phyloP scores from a whole-genome alignment of 2,888 invertebrate genomes.

The Acleris holmiana region DNA sequence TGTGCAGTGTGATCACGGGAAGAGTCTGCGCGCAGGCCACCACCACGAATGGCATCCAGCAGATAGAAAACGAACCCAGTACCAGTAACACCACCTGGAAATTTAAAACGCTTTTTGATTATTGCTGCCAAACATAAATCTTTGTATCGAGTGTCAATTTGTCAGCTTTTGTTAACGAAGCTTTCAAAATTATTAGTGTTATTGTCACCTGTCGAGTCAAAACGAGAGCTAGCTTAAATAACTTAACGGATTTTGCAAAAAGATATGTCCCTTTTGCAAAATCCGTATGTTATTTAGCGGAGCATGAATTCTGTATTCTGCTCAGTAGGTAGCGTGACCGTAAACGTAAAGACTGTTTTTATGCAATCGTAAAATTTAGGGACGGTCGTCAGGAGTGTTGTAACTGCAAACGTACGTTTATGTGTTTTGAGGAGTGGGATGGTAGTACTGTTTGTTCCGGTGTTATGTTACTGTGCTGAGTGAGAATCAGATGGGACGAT shows the following conservation, averaged over 20 bases:
- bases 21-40: slow-evolving; percentile 86
- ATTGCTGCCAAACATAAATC: slow-evolving; percentile 9
- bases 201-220: slow-evolving; percentile 22
- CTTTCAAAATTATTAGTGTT: slow-evolving; percentile 24
- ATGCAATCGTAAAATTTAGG: slow-evolving; percentile 35
- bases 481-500: too few relatives aligned
- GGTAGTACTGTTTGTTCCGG: not conserved
- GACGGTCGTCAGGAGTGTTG: slow-evolving; percentile 15
- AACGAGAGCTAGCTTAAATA: not conserved
- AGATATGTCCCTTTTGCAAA: too few relatives aligned
- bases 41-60: slow-evolving; percentile 92
- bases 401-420: slow-evolving; percentile 24
- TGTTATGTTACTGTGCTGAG: not conserved
- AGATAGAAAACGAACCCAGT: slow-evolving; percentile 91
- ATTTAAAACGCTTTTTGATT: slow-evolving; percentile 8
- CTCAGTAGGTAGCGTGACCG: slow-evolving; percentile 16
- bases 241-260: too few relatives aligned
- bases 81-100: slow-evolving; percentile 90
- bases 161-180: slow-evolving; percentile 20
- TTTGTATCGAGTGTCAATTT: slow-evolving; percentile 29
- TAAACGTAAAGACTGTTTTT: slow-evolving; percentile 35
- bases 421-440: not conserved
- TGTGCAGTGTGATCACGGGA: slow-evolving; percentile 76
- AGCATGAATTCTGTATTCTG: slow-evolving; percentile 15
- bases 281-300: slow-evolving; percentile 5